A percentile compares a stretch with the other conserved stretches of the same genome.
Evolutionary conservation across 2,797 vertebrate species (phyloP).

Genomic region (Enteromius unitaeniatus): DNA sequence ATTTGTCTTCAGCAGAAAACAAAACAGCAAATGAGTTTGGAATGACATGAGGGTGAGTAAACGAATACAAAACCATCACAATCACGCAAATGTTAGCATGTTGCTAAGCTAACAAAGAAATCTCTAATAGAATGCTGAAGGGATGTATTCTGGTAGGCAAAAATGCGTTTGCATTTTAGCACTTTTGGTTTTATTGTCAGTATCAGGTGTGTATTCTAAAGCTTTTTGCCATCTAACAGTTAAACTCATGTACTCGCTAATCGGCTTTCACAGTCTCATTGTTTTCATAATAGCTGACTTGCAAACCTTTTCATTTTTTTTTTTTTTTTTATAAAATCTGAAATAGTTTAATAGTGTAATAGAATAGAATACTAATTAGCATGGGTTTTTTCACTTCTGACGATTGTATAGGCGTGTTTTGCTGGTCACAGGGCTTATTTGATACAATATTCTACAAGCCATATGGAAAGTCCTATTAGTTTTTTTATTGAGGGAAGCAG

Average conservation of each 20-base stretch:
- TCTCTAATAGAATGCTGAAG: neutral
- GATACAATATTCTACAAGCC: neutral
- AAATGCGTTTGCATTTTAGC: neutral
- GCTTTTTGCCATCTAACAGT: neutral
- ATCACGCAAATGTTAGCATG: neutral
- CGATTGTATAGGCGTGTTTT: neutral
- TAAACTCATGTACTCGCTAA: neutral
- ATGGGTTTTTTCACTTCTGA: neutral
- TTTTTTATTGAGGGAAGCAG: neutral
- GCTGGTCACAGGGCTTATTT: neutral
- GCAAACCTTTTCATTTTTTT: too few relatives aligned
- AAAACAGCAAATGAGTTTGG: neutral
- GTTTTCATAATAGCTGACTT: neutral
- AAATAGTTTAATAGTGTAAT: neutral
- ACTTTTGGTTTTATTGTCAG: neutral
- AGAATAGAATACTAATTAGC: neutral
- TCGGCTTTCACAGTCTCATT: neutral
- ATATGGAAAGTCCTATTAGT: neutral
- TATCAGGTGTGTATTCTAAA: neutral
- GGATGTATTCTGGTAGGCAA: neutral
- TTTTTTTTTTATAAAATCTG: too few relatives aligned
- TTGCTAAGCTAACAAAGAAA: slow-evolving; percentile 4
- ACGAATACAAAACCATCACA: neutral
- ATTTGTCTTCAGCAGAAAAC: neutral
- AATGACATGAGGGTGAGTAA: neutral